Conservation (phyloP, 2,888 invertebrate species). For the Cryptus viduatorius region DNA sequence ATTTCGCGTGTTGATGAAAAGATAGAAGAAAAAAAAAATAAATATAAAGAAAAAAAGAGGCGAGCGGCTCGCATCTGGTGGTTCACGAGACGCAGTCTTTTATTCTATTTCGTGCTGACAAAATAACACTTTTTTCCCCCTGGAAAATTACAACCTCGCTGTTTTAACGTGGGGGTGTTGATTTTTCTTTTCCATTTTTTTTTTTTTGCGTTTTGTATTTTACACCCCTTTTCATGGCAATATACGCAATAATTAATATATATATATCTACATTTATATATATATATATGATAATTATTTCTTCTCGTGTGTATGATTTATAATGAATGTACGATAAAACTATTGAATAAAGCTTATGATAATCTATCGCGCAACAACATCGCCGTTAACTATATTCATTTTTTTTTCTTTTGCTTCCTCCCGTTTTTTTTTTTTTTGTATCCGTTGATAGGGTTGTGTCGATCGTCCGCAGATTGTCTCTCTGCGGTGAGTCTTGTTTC, state of each 20-base stretch:
- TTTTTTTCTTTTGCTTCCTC: slow-evolving; percentile 8
- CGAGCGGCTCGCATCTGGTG: slow-evolving; percentile 43
- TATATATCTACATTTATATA: slow-evolving; percentile 10
- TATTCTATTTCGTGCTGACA: slow-evolving; percentile 65
- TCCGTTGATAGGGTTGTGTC: slow-evolving; percentile 27
- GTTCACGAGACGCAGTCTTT: slow-evolving; percentile 49
- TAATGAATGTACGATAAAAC: slow-evolving; percentile 78
- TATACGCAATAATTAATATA: slow-evolving; percentile 67
- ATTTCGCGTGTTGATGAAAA: slow-evolving; percentile 1
- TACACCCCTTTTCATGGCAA: slow-evolving; percentile 68
- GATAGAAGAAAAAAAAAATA: neutral
- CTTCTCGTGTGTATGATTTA: slow-evolving; percentile 74
- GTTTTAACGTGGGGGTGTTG: slow-evolving; percentile 44
- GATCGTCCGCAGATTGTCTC: slow-evolving; percentile 33
- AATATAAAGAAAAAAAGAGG: slow-evolving; percentile 36
- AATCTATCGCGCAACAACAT: slow-evolving; percentile 68
- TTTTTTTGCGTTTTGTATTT: slow-evolving; percentile 23
- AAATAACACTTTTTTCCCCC: slow-evolving; percentile 60
- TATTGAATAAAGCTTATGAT: slow-evolving; percentile 78
- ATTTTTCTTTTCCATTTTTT: slow-evolving; percentile 16
- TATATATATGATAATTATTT: slow-evolving; percentile 62
- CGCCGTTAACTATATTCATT: slow-evolving; percentile 46
- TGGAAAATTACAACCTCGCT: slow-evolving; percentile 74
- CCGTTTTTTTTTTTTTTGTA: slow-evolving; percentile 15
- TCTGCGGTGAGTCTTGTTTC: slow-evolving; percentile 45